A percentile compares a stretch with the other conserved stretches of the same genome.
These are phyloP conservation scores for Lepidochitona cinerea DNA, from an alignment of 2,888 invertebrate genomes.

Conservation along the genomic window DNA sequence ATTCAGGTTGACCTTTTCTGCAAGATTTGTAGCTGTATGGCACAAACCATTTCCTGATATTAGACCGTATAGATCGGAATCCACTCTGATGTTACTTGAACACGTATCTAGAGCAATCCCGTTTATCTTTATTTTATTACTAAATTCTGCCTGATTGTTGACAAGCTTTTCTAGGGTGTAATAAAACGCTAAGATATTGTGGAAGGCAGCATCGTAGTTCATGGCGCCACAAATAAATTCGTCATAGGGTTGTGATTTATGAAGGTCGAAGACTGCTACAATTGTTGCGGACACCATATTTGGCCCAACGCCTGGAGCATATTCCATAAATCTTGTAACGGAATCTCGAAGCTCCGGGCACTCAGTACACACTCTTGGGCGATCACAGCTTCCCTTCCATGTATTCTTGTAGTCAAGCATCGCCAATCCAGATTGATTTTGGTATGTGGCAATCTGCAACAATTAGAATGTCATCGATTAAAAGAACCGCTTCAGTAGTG, in stretches of 20 bases:
- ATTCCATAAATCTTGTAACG: conserved; percentile 32
- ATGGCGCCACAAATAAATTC: conserved; percentile 51
- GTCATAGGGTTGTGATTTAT: conserved; percentile 49
- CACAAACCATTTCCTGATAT: conserved; percentile 63
- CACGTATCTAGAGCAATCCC: conserved; percentile 60
- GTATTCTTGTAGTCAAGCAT: conserved; percentile 16
- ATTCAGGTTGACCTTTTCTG: neutral
- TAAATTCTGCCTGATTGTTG: conserved; percentile 7
- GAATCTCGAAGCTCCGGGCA: conserved; percentile 56
- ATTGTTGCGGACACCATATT: conserved; percentile 48
- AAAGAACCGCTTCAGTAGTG: too few species aligned
- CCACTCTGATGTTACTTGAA: conserved; percentile 47
- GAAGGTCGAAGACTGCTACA: conserved; percentile 50
- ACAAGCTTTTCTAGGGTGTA: conserved; percentile 53
- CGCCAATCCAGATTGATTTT: conserved; percentile 26
- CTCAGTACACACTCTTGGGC: conserved; percentile 55
- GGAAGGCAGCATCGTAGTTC: conserved; percentile 50
- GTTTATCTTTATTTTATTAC: conserved; percentile 30
- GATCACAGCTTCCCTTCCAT: conserved; percentile 58
- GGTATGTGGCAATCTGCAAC: conserved; percentile 54
- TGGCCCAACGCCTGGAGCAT: conserved; percentile 39
- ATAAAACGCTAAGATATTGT: conserved; percentile 65
- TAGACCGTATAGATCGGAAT: conserved; percentile 62
- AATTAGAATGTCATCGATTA: too few species aligned
- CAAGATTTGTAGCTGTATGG: conserved; percentile 33